phyloP scores from a whole-genome alignment of 2,113 vertebrate species.

The Clarias macrocephalus region DNA sequence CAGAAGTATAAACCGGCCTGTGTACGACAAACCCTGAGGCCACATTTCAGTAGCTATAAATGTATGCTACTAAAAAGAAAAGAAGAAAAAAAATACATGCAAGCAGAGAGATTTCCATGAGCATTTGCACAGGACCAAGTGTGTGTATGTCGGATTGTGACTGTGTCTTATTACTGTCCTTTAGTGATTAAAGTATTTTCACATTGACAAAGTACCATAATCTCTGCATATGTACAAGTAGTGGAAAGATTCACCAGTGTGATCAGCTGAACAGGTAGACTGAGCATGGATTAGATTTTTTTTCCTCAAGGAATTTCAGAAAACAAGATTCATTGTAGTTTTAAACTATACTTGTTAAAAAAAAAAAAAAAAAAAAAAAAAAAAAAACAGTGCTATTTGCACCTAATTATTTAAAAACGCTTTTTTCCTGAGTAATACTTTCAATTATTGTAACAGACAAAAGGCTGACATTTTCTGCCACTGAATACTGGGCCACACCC shows the following conservation, averaged over 20 bases:
- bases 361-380: constrained; percentile 79
- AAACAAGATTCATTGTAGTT: constrained; percentile 76
- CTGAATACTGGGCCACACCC: constrained; percentile 96
- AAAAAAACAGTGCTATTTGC: constrained; percentile 83
- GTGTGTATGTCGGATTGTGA: not conserved
- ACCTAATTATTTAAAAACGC: constrained; percentile 70
- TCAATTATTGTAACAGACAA: constrained; percentile 94
- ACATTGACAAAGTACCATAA: constrained; percentile 72
- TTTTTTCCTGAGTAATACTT: constrained; percentile 98
- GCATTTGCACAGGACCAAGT: not conserved
- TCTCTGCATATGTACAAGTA: constrained; percentile 64
- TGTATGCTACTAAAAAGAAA: constrained; percentile 35
- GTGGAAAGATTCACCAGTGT: constrained; percentile 56
- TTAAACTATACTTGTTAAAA: constrained; percentile 79
- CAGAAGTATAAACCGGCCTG: constrained; percentile 27
- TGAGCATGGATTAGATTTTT: constrained; percentile 64
- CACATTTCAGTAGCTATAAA: constrained; percentile 31
- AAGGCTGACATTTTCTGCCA: constrained; percentile 86
- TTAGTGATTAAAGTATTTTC: constrained; percentile 60
- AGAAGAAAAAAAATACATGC: constrained; percentile 18
- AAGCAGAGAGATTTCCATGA: constrained; percentile 14
- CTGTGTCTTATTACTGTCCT: constrained; percentile 53
- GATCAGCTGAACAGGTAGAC: constrained; percentile 60
- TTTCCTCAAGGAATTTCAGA: constrained; percentile 66
- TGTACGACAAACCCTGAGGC: constrained; percentile 50